Evolutionary conservation across 2,797 vertebrate genomes (phyloP).

Genomic region (Limnodromus scolopaceus): DNA sequence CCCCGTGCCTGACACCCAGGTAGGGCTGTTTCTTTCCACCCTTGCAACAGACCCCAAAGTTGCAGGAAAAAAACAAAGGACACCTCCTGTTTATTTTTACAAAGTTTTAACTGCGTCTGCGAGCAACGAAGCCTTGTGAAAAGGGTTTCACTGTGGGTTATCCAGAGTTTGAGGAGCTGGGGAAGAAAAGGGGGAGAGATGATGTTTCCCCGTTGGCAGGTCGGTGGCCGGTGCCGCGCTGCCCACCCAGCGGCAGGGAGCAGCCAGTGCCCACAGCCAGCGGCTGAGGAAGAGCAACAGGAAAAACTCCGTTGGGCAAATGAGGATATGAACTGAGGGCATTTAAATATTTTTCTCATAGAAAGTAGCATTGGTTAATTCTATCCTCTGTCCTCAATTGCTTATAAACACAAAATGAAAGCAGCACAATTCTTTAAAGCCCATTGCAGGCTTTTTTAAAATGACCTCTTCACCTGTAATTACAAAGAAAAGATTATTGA

Average conservation of each 20-base stretch:
- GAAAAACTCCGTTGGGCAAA: neutral
- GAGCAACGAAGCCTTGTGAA: constrained; percentile 71
- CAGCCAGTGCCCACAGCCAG: neutral
- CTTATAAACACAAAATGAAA: constrained; percentile 55
- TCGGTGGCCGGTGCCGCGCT: neutral
- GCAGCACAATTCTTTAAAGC: constrained; percentile 51
- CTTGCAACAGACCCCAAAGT: constrained; percentile 7
- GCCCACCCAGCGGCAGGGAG: neutral
- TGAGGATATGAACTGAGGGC: neutral
- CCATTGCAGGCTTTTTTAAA: constrained; percentile 43
- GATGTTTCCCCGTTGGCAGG: neutral
- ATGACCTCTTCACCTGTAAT: constrained; percentile 59
- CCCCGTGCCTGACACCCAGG: neutral
- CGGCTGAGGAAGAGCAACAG: neutral
- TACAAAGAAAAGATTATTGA: constrained; percentile 67
- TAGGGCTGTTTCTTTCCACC: neutral
- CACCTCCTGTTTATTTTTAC: constrained; percentile 70
- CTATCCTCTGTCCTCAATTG: constrained; percentile 27
- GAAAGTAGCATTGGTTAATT: constrained; percentile 37
- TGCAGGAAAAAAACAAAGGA: constrained; percentile 21
- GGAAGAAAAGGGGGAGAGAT: neutral
- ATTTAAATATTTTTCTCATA: constrained; percentile 35
- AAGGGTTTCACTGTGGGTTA: constrained; percentile 76
- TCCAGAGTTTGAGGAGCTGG: constrained; percentile 70
- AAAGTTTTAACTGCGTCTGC: constrained; percentile 46